Evolutionary conservation across 2,113 vertebrate species (phyloP), one percentile per base, ranked within the genome.

Genomic region (Sapayoa aenigma): DNA sequence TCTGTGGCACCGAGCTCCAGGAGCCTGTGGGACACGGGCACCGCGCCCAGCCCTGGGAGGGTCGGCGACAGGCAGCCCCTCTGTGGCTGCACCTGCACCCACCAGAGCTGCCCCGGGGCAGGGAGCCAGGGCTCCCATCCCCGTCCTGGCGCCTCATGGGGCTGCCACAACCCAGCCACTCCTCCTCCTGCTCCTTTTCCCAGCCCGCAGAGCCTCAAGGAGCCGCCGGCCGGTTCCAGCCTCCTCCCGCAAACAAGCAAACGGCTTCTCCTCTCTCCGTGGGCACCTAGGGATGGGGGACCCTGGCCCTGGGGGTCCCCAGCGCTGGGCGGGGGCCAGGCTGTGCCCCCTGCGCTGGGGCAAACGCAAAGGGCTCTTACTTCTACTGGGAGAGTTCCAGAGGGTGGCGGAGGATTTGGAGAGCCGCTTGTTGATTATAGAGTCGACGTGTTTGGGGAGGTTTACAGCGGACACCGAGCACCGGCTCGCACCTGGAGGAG

Each of bases 401-500:
- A 99, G 98, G 89, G 99, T 99, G 97, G 99, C 99, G 16, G 99
- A 99, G 98, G 99, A 99, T 98, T 99, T 99, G 99, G 99, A 99
- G 98, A 99, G 99, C 96, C 99, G 98, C 98, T 99, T 99, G 99
- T 99, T 99, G 98, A 99, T 98, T 98, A 99, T 99, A 98, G 99
- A 99, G 98, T 99, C 99, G 99, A 99, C 99, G 91, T 99, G 99
- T 99, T 99, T 99, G 98, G 99, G 99, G 94, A 99, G 99, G 98
- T 99, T 99, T 98, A 99, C 99, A 93, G 99, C 98, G 95, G 99
- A 99, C 98, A 99, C 96, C 73, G 99, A 99, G 98, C 99, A 99
- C 98, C 99, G 99, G 99, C 98, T 99, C 99, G 98, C 97, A 99
- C 98, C 98, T 99, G 98, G 98, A 99, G 98, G 98, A 98, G 98